Conservation (phyloP, 2,888 invertebrate species). For the Torymus aiolomorphi region DNA sequence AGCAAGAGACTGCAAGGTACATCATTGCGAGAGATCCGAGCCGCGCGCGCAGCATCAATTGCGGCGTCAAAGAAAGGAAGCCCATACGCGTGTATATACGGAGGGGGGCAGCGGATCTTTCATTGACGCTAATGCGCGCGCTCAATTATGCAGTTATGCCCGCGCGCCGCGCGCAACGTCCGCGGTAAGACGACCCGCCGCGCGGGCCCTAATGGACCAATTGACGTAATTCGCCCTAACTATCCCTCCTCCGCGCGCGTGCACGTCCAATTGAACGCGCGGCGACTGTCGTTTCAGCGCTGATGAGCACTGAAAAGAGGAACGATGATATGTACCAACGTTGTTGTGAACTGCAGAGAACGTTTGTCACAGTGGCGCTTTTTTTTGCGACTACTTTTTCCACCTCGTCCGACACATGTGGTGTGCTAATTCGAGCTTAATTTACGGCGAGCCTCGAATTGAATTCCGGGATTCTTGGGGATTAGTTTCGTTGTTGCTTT, state of each 20-base stretch:
- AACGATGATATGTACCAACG: not conserved
- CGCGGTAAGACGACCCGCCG: not conserved
- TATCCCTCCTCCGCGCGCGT: not conserved
- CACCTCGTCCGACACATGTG: too few species aligned
- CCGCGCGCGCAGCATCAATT: constrained; percentile 27
- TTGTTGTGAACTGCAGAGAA: too few species aligned
- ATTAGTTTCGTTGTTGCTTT: too few species aligned
- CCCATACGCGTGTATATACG: not conserved
- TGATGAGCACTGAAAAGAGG: constrained; percentile 15
- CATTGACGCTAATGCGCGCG: constrained; percentile 41
- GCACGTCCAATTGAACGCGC: constrained; percentile 13
- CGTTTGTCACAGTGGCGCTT: too few species aligned
- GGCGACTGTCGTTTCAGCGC: constrained; percentile 10
- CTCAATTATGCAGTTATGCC: constrained; percentile 43
- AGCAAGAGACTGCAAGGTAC: not conserved
- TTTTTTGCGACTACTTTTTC: not conserved
- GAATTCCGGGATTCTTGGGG: too few species aligned
- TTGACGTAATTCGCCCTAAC: constrained; percentile 44
- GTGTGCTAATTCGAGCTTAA: too few species aligned
- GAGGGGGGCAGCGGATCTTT: not conserved
- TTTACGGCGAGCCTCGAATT: too few species aligned
- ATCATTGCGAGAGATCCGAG: not conserved
- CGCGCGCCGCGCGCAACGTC: not conserved
- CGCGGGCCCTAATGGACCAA: constrained; percentile 39
- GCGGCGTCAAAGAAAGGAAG: constrained; percentile 16